These are phyloP conservation scores for Phymanthus crucifer DNA, from an alignment of 92 coral and sea anemone genomes.

Conservation along the genomic window DNA sequence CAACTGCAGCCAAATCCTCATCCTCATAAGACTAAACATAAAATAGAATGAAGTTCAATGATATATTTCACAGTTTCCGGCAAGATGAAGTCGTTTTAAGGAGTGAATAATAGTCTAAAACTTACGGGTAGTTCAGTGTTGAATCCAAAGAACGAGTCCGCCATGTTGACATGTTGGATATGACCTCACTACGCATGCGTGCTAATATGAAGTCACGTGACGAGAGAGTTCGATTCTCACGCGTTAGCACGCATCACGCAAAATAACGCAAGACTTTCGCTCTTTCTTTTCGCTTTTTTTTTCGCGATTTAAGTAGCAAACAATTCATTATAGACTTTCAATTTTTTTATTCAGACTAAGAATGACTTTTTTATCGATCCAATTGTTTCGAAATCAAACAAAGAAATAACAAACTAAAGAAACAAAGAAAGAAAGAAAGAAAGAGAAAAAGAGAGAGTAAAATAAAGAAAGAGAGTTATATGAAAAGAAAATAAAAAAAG, in stretches of 20 bases:
- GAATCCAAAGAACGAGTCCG: conserved; percentile 82
- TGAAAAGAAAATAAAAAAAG: too few relatives aligned
- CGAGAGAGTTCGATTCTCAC: neutral
- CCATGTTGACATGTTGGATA: conserved; percentile 91
- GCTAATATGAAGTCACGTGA: conserved; percentile 17
- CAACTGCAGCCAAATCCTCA: conserved; percentile 63
- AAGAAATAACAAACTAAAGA: too few relatives aligned
- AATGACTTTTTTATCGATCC: too few relatives aligned
- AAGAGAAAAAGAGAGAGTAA: neutral
- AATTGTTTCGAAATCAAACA: too few relatives aligned
- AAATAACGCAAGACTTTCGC: too few relatives aligned
- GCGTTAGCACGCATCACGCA: neutral
- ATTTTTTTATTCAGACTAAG: too few relatives aligned
- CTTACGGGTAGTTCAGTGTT: conserved; percentile 73
- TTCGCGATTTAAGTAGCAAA: neutral
- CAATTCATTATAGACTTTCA: too few relatives aligned
- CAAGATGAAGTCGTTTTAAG: neutral
- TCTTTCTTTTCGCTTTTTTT: too few relatives aligned
- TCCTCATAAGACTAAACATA: conserved; percentile 63
- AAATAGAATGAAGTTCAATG: neutral
- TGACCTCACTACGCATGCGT: conserved; percentile 61
- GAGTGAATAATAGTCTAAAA: conserved; percentile 2
- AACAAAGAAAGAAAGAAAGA: too few relatives aligned
- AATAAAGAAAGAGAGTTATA: neutral
- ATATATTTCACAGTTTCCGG: neutral